A percentile compares a stretch with the other conserved stretches of the same genome.
phyloP scores from a whole-genome alignment of 2,113 vertebrate species.

The Myiozetetes cayanensis region DNA sequence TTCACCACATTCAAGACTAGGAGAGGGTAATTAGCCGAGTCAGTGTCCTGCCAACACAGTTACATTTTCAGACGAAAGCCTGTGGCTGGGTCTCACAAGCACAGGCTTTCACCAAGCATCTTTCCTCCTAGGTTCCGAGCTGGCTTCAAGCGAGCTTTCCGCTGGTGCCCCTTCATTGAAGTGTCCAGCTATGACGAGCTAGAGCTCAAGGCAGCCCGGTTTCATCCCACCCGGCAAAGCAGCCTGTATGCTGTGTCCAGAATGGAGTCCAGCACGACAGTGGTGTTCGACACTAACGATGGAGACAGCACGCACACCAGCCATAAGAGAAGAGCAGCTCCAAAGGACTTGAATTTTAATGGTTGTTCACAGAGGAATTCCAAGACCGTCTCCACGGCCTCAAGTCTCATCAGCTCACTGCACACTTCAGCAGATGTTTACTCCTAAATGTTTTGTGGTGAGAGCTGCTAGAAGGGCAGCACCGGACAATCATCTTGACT shows the following conservation, averaged over 20 bases:
- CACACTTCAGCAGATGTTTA: slow-evolving; percentile 78
- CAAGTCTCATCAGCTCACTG: slow-evolving; percentile 74
- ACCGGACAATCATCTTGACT: neutral
- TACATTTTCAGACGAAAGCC: neutral
- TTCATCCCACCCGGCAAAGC: slow-evolving; percentile 85
- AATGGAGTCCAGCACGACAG: slow-evolving; percentile 87
- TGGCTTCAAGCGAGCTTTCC: slow-evolving; percentile 92
- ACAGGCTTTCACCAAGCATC: neutral
- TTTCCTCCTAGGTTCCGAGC: slow-evolving; percentile 85
- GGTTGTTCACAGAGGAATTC: slow-evolving; percentile 62
- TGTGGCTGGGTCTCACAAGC: neutral
- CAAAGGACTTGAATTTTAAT: slow-evolving; percentile 59
- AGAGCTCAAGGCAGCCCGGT: slow-evolving; percentile 84
- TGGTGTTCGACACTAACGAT: slow-evolving; percentile 76
- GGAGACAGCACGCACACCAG: slow-evolving; percentile 29
- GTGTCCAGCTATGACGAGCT: slow-evolving; percentile 89
- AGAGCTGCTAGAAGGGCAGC: neutral
- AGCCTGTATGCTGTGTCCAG: slow-evolving; percentile 90
- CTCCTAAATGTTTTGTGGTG: slow-evolving; percentile 64
- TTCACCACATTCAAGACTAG: neutral
- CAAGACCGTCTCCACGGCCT: slow-evolving; percentile 58
- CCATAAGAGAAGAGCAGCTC: slow-evolving; percentile 74
- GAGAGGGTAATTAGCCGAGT: neutral
- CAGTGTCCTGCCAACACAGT: neutral
- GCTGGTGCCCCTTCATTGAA: slow-evolving; percentile 94